Evolutionary conservation across 2,797 vertebrate species (phyloP), one percentile per base, ranked within the genome.

Genomic region (Melanitta fusca): DNA sequence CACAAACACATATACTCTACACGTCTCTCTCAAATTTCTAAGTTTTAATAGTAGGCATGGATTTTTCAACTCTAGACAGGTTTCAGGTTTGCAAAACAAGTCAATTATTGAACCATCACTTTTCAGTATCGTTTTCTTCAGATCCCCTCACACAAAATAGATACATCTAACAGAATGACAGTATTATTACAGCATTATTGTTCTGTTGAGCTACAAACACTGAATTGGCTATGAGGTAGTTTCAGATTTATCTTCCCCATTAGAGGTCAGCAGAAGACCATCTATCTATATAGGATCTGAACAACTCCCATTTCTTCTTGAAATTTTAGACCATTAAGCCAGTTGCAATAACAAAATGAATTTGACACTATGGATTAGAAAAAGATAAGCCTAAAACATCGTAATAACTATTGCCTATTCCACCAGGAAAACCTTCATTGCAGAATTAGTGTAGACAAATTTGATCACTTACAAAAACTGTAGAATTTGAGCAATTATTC

Each of bases 201-300:
- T 25, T 57, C 70, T 58, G 19, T 39, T 88, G 56, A 94, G 27
- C 51, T 91, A 68, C 39, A 43, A 82, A 47, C 38, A 57, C 28
- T 21, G 19, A 90, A 45, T 49, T 64, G 16, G 21, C 30, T 68
- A 38, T 1, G 6, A 82, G 13, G 34, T 32, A 60, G 9, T 38
- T 86, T 94, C 43, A 91, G 57, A 77, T 94, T 85, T 92, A 93
- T 91, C 51, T 91, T 95, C 43, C 92, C 94, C 93, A 89, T 95
- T 94, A 96, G 88, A 96, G 93, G 93, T 96, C 96, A 96, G 86
- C 64, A 91, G 80, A 94, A 92, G 43, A 91, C 38, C 68, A 80
- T 94, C 91, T 88, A 86, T 91, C 28, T 69, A 19, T 16, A 64
- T 1, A 82, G 11, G 8, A 73, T 34, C 34, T 82, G 41, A 39